Percentiles rank a stretch among this genome's conserved stretches.
These are phyloP conservation scores for Chaenogobius annularis DNA, from an alignment of 2,113 vertebrate species.

Conservation along the genomic window DNA sequence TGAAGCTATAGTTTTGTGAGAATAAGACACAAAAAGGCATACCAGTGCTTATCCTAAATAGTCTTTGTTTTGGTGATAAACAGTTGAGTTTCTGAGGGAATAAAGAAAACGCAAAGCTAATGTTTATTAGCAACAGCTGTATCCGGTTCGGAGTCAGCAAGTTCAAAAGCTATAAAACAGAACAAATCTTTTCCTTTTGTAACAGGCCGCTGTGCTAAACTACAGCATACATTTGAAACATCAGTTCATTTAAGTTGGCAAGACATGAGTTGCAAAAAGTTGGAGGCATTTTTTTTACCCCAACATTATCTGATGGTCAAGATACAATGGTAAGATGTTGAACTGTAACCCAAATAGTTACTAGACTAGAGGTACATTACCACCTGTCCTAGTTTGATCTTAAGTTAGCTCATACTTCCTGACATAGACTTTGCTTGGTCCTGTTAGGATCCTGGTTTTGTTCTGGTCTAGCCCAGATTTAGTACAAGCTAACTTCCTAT, in stretches of 20 bases:
- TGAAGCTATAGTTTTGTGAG: neutral
- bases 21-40: neutral
- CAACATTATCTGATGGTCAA: neutral
- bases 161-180: constrained; percentile 1
- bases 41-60: neutral
- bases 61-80: neutral
- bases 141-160: neutral
- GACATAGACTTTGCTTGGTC: no score
- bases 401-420: no score
- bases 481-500: no score
- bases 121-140: constrained; percentile 6
- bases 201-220: neutral
- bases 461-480: no score
- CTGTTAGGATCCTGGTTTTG: no score
- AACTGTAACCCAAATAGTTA: neutral
- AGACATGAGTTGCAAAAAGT: no score
- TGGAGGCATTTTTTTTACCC: neutral
- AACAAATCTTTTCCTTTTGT: neutral
- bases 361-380: no score
- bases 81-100: neutral
- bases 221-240: neutral
- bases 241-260: no score
- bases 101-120: neutral
- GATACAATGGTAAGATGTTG: neutral
- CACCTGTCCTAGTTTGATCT: no score